These are phyloP conservation scores for Catostomus latipinnis DNA, from an alignment of 2,797 vertebrate species.

Conservation along the genomic window DNA sequence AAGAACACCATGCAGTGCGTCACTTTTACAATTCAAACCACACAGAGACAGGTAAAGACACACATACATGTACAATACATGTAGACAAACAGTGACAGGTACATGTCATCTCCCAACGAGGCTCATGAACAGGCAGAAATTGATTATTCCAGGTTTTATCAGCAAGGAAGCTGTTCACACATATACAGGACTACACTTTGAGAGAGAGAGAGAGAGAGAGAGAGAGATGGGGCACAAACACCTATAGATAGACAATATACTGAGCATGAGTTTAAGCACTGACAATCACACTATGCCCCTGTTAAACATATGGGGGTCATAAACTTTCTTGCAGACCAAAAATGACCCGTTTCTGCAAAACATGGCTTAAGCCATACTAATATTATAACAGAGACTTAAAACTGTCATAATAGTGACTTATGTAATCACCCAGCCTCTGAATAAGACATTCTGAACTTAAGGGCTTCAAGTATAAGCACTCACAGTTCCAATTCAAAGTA, in stretches of 20 bases:
- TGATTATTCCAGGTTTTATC: slow-evolving; percentile 10
- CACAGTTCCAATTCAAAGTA: background rate
- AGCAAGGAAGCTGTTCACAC: slow-evolving; percentile 11
- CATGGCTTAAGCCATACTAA: background rate
- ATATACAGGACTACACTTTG: slow-evolving; percentile 56
- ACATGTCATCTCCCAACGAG: slow-evolving; percentile 32
- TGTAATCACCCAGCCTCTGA: background rate
- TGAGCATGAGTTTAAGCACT: slow-evolving; percentile 25
- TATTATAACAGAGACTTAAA: background rate
- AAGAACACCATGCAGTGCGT: slow-evolving; percentile 82
- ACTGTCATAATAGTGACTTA: background rate
- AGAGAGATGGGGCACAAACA: slow-evolving; percentile 21
- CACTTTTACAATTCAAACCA: slow-evolving; percentile 65
- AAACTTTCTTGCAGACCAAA: background rate
- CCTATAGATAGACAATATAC: slow-evolving; percentile 53
- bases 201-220: slow-evolving; percentile 37
- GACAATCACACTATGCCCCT: slow-evolving; percentile 8
- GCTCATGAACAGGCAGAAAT: slow-evolving; percentile 8
- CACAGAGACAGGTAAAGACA: slow-evolving; percentile 53
- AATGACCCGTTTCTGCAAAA: slow-evolving; percentile 1
- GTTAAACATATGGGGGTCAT: background rate
- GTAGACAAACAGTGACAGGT: slow-evolving; percentile 44
- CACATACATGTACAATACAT: slow-evolving; percentile 35
- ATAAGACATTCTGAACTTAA: background rate
- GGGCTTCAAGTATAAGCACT: background rate